These are phyloP conservation scores for Chaetodon trifascialis DNA, from an alignment of 2,113 vertebrate species.

Conservation along the genomic window DNA sequence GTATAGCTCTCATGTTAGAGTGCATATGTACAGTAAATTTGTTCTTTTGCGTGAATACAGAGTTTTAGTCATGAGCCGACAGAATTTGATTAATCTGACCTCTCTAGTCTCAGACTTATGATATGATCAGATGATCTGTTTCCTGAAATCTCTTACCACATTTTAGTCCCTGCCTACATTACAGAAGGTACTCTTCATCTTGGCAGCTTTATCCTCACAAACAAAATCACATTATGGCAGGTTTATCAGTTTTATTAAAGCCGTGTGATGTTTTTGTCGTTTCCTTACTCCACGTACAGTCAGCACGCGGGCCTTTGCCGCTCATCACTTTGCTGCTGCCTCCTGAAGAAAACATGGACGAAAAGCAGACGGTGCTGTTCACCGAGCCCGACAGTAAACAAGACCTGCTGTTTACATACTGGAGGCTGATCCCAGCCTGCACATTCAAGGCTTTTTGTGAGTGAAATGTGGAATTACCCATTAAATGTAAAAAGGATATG, in stretches of 20 bases:
- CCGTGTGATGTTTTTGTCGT: neutral
- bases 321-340: constrained; percentile 3
- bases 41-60: neutral
- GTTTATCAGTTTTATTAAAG: neutral
- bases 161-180: neutral
- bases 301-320: neutral
- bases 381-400: constrained; percentile 21
- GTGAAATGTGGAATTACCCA: constrained; percentile 10
- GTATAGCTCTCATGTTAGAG: no score
- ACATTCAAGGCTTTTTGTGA: neutral
- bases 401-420: constrained; percentile 35
- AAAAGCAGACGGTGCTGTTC: constrained; percentile 13
- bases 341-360: neutral
- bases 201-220: neutral
- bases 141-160: neutral
- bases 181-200: neutral
- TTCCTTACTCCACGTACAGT: neutral
- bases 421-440: neutral
- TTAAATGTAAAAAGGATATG: neutral
- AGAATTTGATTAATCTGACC: neutral
- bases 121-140: neutral
- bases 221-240: neutral
- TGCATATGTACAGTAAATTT: neutral
- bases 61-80: neutral
- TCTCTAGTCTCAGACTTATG: neutral